Base-by-base conservation (phyloP, 2,113 vertebrate species). In the Oreochromis aureus region DNA sequence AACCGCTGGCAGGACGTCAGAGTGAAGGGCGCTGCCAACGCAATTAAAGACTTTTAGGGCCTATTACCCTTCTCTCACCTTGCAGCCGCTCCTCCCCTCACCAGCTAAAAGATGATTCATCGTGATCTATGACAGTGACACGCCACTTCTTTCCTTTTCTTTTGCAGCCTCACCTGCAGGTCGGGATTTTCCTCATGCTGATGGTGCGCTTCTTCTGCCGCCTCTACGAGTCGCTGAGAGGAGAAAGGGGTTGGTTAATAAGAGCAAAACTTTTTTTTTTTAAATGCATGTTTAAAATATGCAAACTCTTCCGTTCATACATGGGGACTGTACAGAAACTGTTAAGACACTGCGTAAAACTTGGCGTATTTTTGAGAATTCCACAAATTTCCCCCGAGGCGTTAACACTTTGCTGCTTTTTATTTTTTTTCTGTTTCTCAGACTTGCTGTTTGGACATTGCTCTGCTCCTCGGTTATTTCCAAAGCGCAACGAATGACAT, bases 101-200 rank as follows among this genome's bases (percentile, higher is more conserved):
- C 86, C 89, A 22, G 3, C 84, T 82, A 15, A 86, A 76, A 66
- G 82, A 82, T 32, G 41, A 90, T 79, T 82, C 86, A 85, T 55
- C 66, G 59, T 4, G 56, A 6, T 90, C 46, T 48, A 16, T 80
- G 56, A 39, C 76, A 61, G 27, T 56, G 85, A 78, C 86, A 15
- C 36, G n/a, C 32, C 71, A 46, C 80, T 63, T 7, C 32, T 10
- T n/a, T 59, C 39, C 15, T 39, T 59, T 30, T 48, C 46, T 66
- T 79, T 63, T 8, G 8, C 5, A n/a, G 3, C 41, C 92, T 96
- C 96, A 99, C 99, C 98, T 99, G 98, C 78, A 99, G 96, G 79
- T 99, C 98, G 16, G 98, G 98, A 88, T 99, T 98, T 61, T 99
- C 98, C 91, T 98, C 97, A 3, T 99, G 99, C 88, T 99, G 97